Base-by-base conservation (phyloP, 2,113 vertebrate species). In the Cinclus cinclus region DNA sequence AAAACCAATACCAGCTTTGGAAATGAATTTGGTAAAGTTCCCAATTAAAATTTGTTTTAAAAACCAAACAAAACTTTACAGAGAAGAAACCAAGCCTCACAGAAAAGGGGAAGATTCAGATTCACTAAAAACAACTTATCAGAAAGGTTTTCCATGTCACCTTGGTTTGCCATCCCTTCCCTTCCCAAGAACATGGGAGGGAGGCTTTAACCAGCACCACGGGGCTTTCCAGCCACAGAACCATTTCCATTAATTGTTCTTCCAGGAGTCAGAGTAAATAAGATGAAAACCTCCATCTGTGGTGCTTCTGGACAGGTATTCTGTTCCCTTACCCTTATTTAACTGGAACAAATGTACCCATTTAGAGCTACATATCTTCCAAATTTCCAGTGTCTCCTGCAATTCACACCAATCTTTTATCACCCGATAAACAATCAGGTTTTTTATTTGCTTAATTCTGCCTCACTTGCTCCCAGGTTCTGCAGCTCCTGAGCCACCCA, bases 401-500 rank as follows among this genome's bases (percentile, higher is more conserved):
- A 95, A 97, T 96, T 94, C 92, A 75, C 28, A 55, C 59, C 90
- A 59, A 85, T 84, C 84, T 95, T 95, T 95, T 74, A 96, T 89
- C 93, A 92, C 96, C 88, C 89, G 93, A 93, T 80, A 93, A 96
- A 95, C 92, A 87, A 95, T 67, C 87, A 56, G 59, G 86, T 87
- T 83, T 84, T 85, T 91, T 47, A 47, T 82, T 67, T 30, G 90
- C 71, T 77, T 93, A 71, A 89, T 92, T 90, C 94, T 94, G 90
- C 71, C 91, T 95, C 76, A 22, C 92, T 95, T 81, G 62, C 92
- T 95, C 81, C 25, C 80, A 64, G 80, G 90, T 86, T 93, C 87
- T 91, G 67, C 84, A 92, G 95, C 73, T 94, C 89, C 92, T 86
- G 92, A 96, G 80, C 94, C 92, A 74, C 65, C 83, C 73, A 63